phyloP scores from a whole-genome alignment of 2,797 vertebrate species.

The Salmo trutta region DNA sequence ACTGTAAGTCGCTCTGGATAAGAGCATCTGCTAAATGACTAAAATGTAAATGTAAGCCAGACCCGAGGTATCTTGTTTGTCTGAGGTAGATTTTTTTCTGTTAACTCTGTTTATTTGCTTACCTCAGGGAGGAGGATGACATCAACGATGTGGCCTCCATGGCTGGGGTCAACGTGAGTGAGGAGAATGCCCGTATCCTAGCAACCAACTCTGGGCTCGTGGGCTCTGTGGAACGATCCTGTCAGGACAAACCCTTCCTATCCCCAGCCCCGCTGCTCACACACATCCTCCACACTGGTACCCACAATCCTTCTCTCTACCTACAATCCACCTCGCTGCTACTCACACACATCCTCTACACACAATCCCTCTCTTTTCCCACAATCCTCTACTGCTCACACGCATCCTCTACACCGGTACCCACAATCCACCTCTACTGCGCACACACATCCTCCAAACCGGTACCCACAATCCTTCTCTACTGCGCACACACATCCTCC shows the following conservation, averaged over 20 bases:
- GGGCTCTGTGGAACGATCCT: conserved; percentile 84
- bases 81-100: not conserved
- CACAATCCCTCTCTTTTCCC: not conserved
- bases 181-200: conserved; percentile 80
- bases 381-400: not conserved
- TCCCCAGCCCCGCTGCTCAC: conserved; percentile 72
- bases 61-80: conserved; percentile 6
- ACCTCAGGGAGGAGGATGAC: conserved; percentile 83
- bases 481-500: conserved; percentile 12
- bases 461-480: conserved; percentile 68
- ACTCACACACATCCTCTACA: not conserved
- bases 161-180: conserved; percentile 83
- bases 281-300: conserved; percentile 84
- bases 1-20: too few relatives aligned
- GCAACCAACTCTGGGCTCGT: conserved; percentile 74
- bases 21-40: too few relatives aligned
- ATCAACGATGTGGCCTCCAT: conserved; percentile 88
- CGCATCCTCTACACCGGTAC: not conserved
- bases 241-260: conserved; percentile 88
- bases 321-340: conserved; percentile 3
- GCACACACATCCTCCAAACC: conserved; percentile 80
- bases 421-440: conserved; percentile 43
- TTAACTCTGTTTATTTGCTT: conserved; percentile 13
- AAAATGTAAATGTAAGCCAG: too few relatives aligned
- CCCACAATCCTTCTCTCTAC: conserved; percentile 23